Base-by-base conservation (phyloP, 2,888 invertebrate genomes). In the Latrodectus hesperus region DNA sequence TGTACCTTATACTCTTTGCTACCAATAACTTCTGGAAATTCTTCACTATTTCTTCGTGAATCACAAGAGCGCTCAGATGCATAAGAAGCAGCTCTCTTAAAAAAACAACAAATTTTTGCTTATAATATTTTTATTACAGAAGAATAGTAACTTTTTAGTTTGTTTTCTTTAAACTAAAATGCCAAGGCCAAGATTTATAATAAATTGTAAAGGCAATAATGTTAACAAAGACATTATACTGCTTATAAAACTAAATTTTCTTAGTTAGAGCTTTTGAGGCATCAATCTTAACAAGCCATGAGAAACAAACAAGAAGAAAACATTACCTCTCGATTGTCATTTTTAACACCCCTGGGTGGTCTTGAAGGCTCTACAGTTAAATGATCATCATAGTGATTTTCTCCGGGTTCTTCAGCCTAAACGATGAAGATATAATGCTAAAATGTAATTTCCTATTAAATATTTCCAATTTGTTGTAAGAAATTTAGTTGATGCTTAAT, bases 11-110 rank as follows among this genome's bases (percentile, higher is more conserved):
- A 84, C 68, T 88, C 88, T 17, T 85, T 88, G 49, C 85, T 85
- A 11, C 83, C 88, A 67, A 88, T 83, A 5, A 75, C 76, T 91
- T 97, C 97, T 87, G 96, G 93, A n/a, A 97, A 97, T 93, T 97
- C 98, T 92, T 97, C 97, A 71, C 97, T 97, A 91, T 96, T 96
- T 90, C 97, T 94, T 82, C 98, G 94, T 91, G 97, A 97, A 91
- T 95, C 95, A 92, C 95, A 94, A 92, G 93, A 88, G 49, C 67
- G 76, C 53, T 22, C 72, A 38, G 88, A 88, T 52, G 68, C 70
- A 64, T 82, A 78, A 9, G 87, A 91, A 92, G 93, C 84, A 16
- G 89, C 85, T 49, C 88, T 70, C 84, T 84, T 49, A 14, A 65
- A 60, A 64, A 49, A 55, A n/a, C 1, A 8, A 68, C 0, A 68